Evolutionary conservation across 2,888 invertebrate species (phyloP), one percentile per base, ranked within the genome.

Genomic region (Tanypteryx hageni): DNA sequence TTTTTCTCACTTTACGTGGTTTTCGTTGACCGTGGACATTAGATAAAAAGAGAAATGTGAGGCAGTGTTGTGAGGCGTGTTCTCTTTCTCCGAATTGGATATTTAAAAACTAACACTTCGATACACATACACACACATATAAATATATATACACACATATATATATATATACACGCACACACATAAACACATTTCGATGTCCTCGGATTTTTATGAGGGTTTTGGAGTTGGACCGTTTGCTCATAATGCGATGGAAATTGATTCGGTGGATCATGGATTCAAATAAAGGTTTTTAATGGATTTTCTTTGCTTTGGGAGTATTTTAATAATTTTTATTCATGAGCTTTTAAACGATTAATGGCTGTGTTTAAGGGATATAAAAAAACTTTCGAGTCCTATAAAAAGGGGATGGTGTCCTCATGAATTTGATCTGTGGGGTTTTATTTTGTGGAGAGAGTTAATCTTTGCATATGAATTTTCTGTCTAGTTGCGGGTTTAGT

Each of bases 321-420:
- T 76, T 76, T 76, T 27, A 14, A 76, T 76, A 76, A 27, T 76
- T 76, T 76, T 76, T 76, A 76, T 76, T 76, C 76, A 76, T 76
- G 76, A 76, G 76, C 27, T 76, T 61, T 76, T 76, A 76, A 76
- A 76, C 76, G 76, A 76, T 76, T 76, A 76, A 76, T 76, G 76
- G 22, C 13, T 13, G 76, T 27, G 76, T 76, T 76, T 27, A 27
- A 27, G 22, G 76, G 76, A 76, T 27, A 76, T 13, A 76, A 76
- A 76, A 76, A 76, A 27, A 27, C 13, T 7, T 22, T 22, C 22
- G 22, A 27, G 27, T 76, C 22, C 76, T 16, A 68, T 18, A 8
- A 68, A 68, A n/a, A 68, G 18, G 8, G 27, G 11, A 76, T 10
- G 76, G 22, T 76, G 76, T 76, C 76, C 76, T 76, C 76, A 76